Percentiles rank a stretch among this genome's conserved stretches.
phyloP scores from a whole-genome alignment of 2,888 invertebrate species.

The Mythimna pallens region DNA sequence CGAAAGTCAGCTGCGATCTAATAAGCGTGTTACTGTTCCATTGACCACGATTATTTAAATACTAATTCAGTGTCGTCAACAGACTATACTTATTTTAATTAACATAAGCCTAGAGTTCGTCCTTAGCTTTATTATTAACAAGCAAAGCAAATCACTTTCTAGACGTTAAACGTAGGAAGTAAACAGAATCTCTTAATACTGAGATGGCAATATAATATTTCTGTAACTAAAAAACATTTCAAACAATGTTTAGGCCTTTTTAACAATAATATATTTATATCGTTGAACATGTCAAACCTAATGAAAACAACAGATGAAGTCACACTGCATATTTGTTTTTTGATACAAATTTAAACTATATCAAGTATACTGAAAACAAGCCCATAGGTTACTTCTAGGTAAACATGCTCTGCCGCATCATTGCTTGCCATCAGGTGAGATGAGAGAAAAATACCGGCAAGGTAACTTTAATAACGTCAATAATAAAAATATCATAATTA shows the following conservation, averaged over 20 bases:
- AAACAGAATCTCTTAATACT: not conserved
- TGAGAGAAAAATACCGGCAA: not conserved
- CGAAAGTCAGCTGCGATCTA: not conserved
- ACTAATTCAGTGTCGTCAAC: not conserved
- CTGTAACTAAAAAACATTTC: not conserved
- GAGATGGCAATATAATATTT: not conserved
- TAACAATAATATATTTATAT: not conserved
- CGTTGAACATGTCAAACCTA: not conserved
- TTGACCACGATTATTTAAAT: not conserved
- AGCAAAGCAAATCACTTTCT: not conserved
- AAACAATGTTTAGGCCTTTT: not conserved
- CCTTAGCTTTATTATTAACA: not conserved
- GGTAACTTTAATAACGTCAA: not conserved
- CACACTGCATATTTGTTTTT: not conserved
- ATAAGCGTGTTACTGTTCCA: not conserved
- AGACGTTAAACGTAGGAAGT: not conserved
- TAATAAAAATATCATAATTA: constrained; percentile 1
- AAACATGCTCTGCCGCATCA: no score
- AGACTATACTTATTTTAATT: not conserved
- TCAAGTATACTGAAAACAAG: no score
- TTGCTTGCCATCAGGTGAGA: no score
- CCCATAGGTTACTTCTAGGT: no score
- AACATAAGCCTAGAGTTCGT: not conserved
- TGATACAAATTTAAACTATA: not conserved
- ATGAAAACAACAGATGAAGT: not conserved